These are phyloP conservation scores for Pseudococcus longispinus DNA, from an alignment of 2,888 invertebrate species.

Conservation along the genomic window DNA sequence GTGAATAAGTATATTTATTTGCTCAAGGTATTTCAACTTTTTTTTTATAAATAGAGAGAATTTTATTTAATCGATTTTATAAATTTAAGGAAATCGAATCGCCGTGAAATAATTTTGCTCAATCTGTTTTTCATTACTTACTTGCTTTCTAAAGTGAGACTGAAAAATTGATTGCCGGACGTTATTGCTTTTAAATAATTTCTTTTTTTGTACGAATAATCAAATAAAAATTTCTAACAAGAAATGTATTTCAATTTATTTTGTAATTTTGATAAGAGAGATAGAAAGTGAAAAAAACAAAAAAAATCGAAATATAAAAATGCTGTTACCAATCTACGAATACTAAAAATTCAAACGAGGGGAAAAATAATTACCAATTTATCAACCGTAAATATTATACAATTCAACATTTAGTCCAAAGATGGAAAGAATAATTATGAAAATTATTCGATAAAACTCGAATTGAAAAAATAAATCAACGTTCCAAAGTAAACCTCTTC, in stretches of 20 bases:
- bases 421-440: too few species aligned
- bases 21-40: slow-evolving; percentile 5
- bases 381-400: too few species aligned
- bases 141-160: slow-evolving; percentile 43
- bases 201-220: slow-evolving; percentile 1
- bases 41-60: background rate
- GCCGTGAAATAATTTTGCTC: background rate
- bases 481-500: background rate
- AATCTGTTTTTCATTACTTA: slow-evolving; percentile 47
- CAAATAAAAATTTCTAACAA: slow-evolving; percentile 25
- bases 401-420: too few species aligned
- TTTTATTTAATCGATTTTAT: background rate
- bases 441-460: too few species aligned
- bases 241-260: background rate
- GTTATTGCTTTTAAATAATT: background rate
- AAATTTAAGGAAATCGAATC: slow-evolving; percentile 21
- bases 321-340: background rate
- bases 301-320: too few species aligned
- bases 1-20: slow-evolving; percentile 7
- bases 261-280: too few species aligned
- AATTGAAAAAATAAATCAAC: too few species aligned
- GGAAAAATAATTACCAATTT: too few species aligned
- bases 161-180: slow-evolving; percentile 29
- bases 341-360: background rate
- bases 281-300: too few species aligned